A percentile compares a stretch with the other conserved stretches of the same genome.
Evolutionary conservation across 2,888 invertebrate genomes (phyloP).

Genomic region (Ligdia adustata): DNA sequence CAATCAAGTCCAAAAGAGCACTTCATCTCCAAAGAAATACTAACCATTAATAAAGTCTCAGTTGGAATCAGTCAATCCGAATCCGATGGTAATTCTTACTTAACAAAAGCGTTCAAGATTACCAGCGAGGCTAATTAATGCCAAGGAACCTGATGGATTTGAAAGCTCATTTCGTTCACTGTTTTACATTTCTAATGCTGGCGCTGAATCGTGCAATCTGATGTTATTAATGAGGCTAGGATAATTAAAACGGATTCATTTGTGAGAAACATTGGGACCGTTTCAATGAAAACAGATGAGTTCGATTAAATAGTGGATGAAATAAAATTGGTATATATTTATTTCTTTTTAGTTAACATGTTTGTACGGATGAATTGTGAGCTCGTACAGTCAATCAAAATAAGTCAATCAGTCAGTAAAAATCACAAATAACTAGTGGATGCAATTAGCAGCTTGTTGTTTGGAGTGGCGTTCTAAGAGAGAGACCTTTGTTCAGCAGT

Average conservation of each 20-base stretch:
- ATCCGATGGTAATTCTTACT: constrained; percentile 40
- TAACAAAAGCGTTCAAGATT: constrained; percentile 43
- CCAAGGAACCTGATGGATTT: constrained; percentile 50
- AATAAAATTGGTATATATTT: constrained; percentile 4
- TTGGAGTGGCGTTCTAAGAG: too few relatives aligned
- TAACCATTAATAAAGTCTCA: constrained; percentile 29
- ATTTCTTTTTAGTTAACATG: too few relatives aligned
- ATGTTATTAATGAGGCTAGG: constrained; percentile 64
- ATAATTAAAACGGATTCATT: constrained; percentile 66
- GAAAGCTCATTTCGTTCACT: constrained; percentile 63
- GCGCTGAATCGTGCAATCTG: constrained; percentile 54
- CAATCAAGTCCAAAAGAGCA: not conserved
- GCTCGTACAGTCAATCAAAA: too few relatives aligned
- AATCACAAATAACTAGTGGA: too few relatives aligned
- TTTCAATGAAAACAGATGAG: constrained; percentile 4
- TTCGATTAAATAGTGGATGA: constrained; percentile 5
- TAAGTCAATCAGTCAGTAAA: too few relatives aligned
- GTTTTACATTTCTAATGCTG: constrained; percentile 73
- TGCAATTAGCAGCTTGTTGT: too few relatives aligned
- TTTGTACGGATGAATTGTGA: too few relatives aligned
- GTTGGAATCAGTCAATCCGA: constrained; percentile 31
- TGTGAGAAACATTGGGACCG: constrained; percentile 30
- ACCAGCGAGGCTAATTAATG: constrained; percentile 54
- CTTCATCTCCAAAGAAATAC: constrained; percentile 12
- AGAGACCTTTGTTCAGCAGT: too few relatives aligned